phyloP scores from a whole-genome alignment of 2,888 invertebrate species.

The Rhagonycha fulva region DNA sequence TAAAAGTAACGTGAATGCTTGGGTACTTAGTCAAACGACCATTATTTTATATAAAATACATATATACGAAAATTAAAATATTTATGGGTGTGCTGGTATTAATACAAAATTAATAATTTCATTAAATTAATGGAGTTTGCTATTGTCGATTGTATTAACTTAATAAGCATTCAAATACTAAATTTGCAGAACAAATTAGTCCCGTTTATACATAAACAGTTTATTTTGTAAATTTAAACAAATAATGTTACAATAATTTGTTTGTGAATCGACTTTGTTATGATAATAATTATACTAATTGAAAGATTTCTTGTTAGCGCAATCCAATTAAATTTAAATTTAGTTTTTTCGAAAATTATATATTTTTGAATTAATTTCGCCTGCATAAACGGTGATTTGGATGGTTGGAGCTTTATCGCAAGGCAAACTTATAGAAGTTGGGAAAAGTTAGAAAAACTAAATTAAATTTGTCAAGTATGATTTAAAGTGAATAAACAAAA shows the following conservation, averaged over 20 bases:
- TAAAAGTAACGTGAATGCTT: not conserved
- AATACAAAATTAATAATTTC: not conserved
- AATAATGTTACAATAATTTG: not conserved
- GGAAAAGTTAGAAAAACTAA: not conserved
- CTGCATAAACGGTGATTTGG: not conserved
- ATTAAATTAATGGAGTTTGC: not conserved
- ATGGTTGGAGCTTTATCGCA: not conserved
- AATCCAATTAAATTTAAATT: not conserved
- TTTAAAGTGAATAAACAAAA: not conserved
- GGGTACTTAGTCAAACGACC: not conserved
- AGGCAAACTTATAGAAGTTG: not conserved
- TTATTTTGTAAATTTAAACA: not conserved
- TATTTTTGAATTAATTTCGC: not conserved
- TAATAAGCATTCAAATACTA: not conserved
- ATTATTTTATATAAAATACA: not conserved
- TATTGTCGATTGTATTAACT: not conserved
- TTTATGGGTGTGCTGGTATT: not conserved
- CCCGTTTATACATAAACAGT: not conserved
- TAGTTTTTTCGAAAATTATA: not conserved
- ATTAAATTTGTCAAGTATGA: not conserved
- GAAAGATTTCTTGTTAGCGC: not conserved
- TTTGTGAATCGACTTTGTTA: not conserved
- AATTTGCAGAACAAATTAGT: slow-evolving; percentile 1
- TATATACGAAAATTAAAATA: not conserved
- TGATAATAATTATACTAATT: not conserved